Conservation (phyloP, 2,113 vertebrate species). For the Uropsilus gracilis region DNA sequence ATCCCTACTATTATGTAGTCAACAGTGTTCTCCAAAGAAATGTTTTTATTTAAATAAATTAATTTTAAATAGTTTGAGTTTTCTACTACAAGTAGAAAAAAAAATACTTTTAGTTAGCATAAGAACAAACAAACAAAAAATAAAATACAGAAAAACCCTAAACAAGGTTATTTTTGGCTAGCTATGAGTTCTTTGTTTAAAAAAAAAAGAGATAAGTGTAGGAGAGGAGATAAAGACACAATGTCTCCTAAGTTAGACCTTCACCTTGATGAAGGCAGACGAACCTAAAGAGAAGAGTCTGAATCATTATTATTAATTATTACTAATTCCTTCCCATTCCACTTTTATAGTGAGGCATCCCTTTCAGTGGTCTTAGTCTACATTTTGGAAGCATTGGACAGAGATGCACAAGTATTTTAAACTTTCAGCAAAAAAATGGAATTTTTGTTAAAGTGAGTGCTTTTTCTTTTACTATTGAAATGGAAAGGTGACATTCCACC, state of each 20-base stretch:
- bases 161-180: not conserved
- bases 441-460: not conserved
- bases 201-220: not conserved
- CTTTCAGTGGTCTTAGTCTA: not conserved
- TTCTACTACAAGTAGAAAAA: not conserved
- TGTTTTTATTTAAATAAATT: conserved; percentile 23
- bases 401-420: not conserved
- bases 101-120: not conserved
- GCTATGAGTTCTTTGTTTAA: not conserved
- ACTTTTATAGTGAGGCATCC: not conserved
- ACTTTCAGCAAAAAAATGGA: not conserved
- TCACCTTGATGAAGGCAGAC: not conserved
- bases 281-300: not conserved
- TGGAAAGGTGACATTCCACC: not conserved
- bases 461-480: not conserved
- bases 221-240: not conserved
- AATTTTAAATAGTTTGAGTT: not conserved
- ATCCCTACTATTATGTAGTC: not conserved
- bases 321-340: not conserved
- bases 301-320: not conserved
- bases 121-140: conserved; percentile 31
- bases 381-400: not conserved
- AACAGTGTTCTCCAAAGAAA: not conserved
- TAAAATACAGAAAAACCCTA: not conserved
- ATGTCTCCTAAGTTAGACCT: not conserved